These are phyloP conservation scores for Girardinichthys multiradiatus DNA, from an alignment of 2,113 vertebrate species.

Conservation along the genomic window DNA sequence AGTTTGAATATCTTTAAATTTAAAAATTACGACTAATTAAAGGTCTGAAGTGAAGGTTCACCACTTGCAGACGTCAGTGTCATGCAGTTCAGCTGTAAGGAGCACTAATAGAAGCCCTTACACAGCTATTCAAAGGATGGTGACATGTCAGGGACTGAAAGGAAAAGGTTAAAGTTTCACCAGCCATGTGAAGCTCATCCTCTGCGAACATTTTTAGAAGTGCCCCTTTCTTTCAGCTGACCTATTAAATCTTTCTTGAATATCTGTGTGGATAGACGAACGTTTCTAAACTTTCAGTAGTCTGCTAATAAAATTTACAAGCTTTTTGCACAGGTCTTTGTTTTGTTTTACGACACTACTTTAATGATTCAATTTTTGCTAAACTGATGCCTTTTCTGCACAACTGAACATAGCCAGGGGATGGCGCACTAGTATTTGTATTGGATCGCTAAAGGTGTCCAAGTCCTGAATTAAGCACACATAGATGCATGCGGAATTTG, in stretches of 20 bases:
- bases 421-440: constrained; percentile 76
- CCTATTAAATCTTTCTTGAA: constrained; percentile 10
- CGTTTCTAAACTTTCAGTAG: not conserved
- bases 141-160: constrained; percentile 57
- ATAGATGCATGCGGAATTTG: constrained; percentile 53
- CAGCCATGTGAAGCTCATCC: constrained; percentile 28
- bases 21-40: constrained; percentile 75
- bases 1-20: constrained; percentile 60
- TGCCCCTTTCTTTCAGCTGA: constrained; percentile 17
- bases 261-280: constrained; percentile 1
- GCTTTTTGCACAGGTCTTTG: not conserved
- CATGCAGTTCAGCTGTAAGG: constrained; percentile 46
- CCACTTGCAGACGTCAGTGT: constrained; percentile 56
- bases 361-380: not conserved
- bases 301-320: not conserved
- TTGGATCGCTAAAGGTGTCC: constrained; percentile 36
- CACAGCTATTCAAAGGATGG: constrained; percentile 56
- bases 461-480: constrained; percentile 62
- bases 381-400: constrained; percentile 11
- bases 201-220: constrained; percentile 43
- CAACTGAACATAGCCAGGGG: constrained; percentile 63
- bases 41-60: constrained; percentile 59
- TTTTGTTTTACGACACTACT: constrained; percentile 4
- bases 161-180: constrained; percentile 49
- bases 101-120: constrained; percentile 43